phyloP scores from a whole-genome alignment of 2,797 vertebrate genomes.

The Sebastes wilsoni region DNA sequence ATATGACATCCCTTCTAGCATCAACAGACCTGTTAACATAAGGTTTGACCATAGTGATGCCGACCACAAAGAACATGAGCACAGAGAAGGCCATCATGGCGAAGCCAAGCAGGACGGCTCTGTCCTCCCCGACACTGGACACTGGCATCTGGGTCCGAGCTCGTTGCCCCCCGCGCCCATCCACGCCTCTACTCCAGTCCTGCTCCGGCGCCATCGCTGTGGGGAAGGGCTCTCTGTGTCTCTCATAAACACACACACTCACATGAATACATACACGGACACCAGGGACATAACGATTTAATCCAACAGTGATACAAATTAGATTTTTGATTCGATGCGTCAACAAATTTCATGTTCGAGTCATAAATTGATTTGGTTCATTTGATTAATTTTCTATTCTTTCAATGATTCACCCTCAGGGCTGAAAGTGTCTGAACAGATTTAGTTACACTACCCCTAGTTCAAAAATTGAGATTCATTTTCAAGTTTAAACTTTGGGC shows the following conservation, averaged over 20 bases:
- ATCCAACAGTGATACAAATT: neutral
- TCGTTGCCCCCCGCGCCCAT: slow-evolving; percentile 43
- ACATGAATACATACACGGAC: neutral
- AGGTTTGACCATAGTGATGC: slow-evolving; percentile 82
- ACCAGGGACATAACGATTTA: neutral
- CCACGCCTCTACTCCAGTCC: slow-evolving; percentile 41
- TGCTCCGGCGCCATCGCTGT: slow-evolving; percentile 47
- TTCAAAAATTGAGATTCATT: neutral
- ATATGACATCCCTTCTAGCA: no score
- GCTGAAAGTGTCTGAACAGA: neutral
- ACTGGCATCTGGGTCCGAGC: slow-evolving; percentile 59
- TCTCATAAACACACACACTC: slow-evolving; percentile 4
- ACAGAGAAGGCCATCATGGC: slow-evolving; percentile 87
- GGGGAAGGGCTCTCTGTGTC: slow-evolving; percentile 72
- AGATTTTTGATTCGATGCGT: neutral
- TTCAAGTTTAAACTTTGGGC: neutral
- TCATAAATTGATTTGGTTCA: neutral
- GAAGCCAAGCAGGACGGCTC: slow-evolving; percentile 84
- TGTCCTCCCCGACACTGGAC: slow-evolving; percentile 86
- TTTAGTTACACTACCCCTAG: neutral
- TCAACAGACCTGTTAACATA: slow-evolving; percentile 74
- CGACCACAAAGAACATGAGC: slow-evolving; percentile 88
- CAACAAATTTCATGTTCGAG: neutral
- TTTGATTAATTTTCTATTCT: neutral
- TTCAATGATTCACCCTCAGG: neutral